These are phyloP conservation scores for Tenthredo mesomela DNA, from an alignment of 2,888 invertebrate species.

Conservation along the genomic window DNA sequence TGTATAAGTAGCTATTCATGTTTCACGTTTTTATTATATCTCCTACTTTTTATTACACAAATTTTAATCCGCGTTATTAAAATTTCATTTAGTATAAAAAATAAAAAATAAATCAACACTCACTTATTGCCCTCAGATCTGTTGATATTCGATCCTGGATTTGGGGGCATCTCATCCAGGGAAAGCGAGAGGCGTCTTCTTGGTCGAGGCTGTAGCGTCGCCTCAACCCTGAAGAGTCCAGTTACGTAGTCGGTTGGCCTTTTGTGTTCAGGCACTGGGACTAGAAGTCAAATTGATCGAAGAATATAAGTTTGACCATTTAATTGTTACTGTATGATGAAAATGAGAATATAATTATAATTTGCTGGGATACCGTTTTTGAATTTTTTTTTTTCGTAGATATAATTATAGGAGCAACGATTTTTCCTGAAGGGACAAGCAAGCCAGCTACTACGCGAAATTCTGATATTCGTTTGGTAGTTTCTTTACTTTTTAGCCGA, in stretches of 20 bases:
- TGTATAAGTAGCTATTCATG: not conserved
- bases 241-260: constrained; percentile 86
- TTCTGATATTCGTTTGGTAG: not conserved
- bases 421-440: not conserved
- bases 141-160: constrained; percentile 64
- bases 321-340: too few relatives aligned
- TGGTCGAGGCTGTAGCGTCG: constrained; percentile 79
- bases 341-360: too few relatives aligned
- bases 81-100: not conserved
- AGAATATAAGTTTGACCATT: constrained; percentile 56
- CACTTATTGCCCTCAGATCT: constrained; percentile 70
- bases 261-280: constrained; percentile 84
- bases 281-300: constrained; percentile 73
- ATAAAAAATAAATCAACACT: constrained; percentile 51
- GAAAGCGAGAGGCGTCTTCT: constrained; percentile 69
- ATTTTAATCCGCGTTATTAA: not conserved
- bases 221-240: constrained; percentile 83
- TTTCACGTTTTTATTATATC: not conserved
- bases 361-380: not conserved
- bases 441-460: not conserved
- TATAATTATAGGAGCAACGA: not conserved
- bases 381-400: not conserved
- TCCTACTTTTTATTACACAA: not conserved
- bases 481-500: not conserved
- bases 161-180: constrained; percentile 68